Evolutionary conservation across 1,140 invertebrate species (phyloP).

Genomic region (Eupristina koningsbergeri): DNA sequence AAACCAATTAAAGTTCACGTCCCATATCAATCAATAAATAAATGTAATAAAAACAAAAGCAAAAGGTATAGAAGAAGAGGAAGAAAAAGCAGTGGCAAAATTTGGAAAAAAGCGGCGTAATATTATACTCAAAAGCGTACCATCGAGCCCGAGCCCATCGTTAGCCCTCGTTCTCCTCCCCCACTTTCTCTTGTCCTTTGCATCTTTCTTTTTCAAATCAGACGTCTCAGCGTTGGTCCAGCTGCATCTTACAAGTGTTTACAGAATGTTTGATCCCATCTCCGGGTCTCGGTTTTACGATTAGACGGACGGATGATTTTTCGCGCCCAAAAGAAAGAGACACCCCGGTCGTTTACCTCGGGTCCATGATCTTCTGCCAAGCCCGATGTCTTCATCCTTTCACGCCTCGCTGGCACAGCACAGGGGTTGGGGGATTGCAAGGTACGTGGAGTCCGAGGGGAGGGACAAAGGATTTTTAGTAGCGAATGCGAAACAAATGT

Average conservation of each 20-base stretch:
- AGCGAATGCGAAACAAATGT: background rate
- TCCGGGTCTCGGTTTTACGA: background rate
- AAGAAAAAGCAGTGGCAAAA: background rate
- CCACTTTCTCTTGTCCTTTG: too few relatives aligned
- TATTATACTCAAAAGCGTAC: background rate
- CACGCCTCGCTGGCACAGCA: background rate
- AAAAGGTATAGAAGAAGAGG: background rate
- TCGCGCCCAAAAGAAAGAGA: background rate
- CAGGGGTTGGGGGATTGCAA: background rate
- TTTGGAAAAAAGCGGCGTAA: background rate
- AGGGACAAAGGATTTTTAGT: background rate
- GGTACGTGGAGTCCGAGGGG: too few relatives aligned
- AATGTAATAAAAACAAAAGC: background rate
- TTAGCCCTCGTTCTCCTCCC: background rate
- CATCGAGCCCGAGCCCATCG: background rate
- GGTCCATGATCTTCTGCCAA: background rate
- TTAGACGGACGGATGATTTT: slow-evolving; percentile 27
- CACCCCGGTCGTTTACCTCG: slow-evolving; percentile 4
- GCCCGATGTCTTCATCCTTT: background rate
- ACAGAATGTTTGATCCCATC: background rate
- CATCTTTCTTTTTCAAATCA: slow-evolving; percentile 24
- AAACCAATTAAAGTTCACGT: background rate
- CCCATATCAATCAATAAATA: background rate
- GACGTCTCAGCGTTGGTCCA: too few relatives aligned
- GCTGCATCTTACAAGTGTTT: background rate